phyloP scores from a whole-genome alignment of 2,113 vertebrate species.

The Hiodon alosoides region DNA sequence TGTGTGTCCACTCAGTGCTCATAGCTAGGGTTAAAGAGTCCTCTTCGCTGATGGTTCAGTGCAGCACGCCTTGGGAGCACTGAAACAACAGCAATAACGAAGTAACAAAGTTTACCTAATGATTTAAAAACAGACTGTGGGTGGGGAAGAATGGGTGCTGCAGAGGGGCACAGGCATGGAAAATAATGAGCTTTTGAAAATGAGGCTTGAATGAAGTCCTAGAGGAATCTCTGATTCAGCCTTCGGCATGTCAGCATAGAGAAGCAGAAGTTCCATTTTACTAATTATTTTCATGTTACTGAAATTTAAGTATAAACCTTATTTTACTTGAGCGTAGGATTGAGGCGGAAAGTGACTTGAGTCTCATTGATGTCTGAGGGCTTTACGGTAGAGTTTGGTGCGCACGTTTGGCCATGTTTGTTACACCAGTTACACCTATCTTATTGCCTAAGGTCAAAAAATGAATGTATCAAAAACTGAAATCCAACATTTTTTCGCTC shows the following conservation, averaged over 20 bases:
- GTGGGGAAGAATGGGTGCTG: neutral
- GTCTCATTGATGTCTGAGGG: neutral
- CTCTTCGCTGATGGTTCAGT: neutral
- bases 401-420: neutral
- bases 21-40: neutral
- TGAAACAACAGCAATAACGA: slow-evolving; percentile 10
- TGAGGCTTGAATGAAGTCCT: slow-evolving; percentile 30
- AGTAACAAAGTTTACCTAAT: slow-evolving; percentile 26
- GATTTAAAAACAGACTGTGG: slow-evolving; percentile 13
- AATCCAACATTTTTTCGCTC: neutral
- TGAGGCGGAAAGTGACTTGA: neutral
- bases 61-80: neutral
- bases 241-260: slow-evolving; percentile 17
- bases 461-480: neutral
- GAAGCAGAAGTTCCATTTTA: slow-evolving; percentile 27
- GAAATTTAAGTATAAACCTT: slow-evolving; percentile 16
- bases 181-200: slow-evolving; percentile 32
- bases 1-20: neutral
- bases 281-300: slow-evolving; percentile 30
- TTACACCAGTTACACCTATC: slow-evolving; percentile 6
- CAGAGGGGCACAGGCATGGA: slow-evolving; percentile 17
- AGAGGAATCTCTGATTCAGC: slow-evolving; percentile 21
- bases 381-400: neutral
- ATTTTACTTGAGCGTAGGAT: slow-evolving; percentile 13
- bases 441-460: slow-evolving; percentile 3